Percentiles rank a stretch among this genome's conserved stretches.
phyloP scores from a whole-genome alignment of 2,888 invertebrate genomes.

The Thymelicus lineola region DNA sequence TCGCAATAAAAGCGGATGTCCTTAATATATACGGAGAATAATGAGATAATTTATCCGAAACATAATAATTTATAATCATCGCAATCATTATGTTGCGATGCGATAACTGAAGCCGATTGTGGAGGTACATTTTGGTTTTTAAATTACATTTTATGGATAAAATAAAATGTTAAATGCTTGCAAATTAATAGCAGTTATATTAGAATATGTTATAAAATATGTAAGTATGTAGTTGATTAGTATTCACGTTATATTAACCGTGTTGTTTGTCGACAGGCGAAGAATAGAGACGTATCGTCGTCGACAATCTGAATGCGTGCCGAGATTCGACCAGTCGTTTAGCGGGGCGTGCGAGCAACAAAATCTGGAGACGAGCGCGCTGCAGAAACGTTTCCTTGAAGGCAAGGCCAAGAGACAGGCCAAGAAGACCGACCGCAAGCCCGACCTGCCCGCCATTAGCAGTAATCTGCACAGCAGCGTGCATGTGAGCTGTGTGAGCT shows the following conservation, averaged over 20 bases:
- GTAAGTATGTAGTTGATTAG: neutral
- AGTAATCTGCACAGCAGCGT: slow-evolving; percentile 89
- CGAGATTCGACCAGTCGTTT: slow-evolving; percentile 95
- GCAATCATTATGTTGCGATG: neutral
- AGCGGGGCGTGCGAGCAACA: slow-evolving; percentile 95
- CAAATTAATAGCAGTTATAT: neutral
- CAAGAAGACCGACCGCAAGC: slow-evolving; percentile 89
- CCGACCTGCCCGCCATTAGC: slow-evolving; percentile 76
- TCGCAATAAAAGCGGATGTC: slow-evolving; percentile 14
- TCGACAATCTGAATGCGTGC: slow-evolving; percentile 93
- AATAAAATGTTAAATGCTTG: neutral
- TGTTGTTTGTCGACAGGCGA: slow-evolving; percentile 82
- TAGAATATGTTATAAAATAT: neutral
- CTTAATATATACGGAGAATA: slow-evolving; percentile 16
- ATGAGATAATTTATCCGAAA: slow-evolving; percentile 21
- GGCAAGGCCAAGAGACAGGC: slow-evolving; percentile 95
- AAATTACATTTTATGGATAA: neutral
- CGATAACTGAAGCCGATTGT: slow-evolving; percentile 1
- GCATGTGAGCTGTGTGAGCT: slow-evolving; percentile 83
- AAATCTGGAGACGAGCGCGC: slow-evolving; percentile 93
- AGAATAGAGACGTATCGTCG: slow-evolving; percentile 95
- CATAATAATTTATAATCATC: neutral
- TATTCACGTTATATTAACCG: neutral
- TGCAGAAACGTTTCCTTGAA: slow-evolving; percentile 96
- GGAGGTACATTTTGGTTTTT: neutral